These are phyloP conservation scores for Drosophila sulfurigaster DNA, from an alignment of 1,140 invertebrate species.

Conservation along the genomic window DNA sequence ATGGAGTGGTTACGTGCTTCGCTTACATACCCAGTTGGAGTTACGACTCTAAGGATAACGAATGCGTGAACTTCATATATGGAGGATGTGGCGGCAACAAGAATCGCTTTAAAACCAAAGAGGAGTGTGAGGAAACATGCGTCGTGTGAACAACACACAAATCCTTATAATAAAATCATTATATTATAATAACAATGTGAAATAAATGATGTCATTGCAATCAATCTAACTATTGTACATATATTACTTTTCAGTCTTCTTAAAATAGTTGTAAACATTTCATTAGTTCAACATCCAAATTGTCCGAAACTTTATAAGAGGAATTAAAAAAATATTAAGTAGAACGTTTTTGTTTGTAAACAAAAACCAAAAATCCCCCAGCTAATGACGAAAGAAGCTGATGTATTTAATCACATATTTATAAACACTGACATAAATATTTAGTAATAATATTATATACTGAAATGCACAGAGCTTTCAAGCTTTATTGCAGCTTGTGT, in stretches of 20 bases:
- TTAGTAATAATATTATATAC: background rate
- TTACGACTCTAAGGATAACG: constrained; percentile 89
- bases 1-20: constrained; percentile 19
- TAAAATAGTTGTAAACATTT: too few relatives aligned
- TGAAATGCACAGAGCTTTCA: background rate
- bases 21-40: constrained; percentile 65
- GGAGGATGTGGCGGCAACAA: constrained; percentile 94
- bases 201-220: too few relatives aligned
- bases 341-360: background rate
- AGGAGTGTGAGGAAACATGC: constrained; percentile 52
- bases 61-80: constrained; percentile 91
- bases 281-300: too few relatives aligned
- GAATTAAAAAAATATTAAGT: too few relatives aligned
- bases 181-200: too few relatives aligned
- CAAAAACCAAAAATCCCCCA: background rate
- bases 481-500: background rate
- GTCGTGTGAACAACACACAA: too few relatives aligned
- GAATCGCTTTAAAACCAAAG: constrained; percentile 89
- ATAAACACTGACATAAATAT: constrained; percentile 7
- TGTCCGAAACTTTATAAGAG: too few relatives aligned
- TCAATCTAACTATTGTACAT: too few relatives aligned
- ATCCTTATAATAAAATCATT: too few relatives aligned
- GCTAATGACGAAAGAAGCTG: background rate
- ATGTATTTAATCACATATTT: constrained; percentile 11
- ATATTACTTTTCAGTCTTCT: too few relatives aligned